Base-by-base conservation (phyloP, 2,113 vertebrate species). In the Ploceus nigricollis region DNA sequence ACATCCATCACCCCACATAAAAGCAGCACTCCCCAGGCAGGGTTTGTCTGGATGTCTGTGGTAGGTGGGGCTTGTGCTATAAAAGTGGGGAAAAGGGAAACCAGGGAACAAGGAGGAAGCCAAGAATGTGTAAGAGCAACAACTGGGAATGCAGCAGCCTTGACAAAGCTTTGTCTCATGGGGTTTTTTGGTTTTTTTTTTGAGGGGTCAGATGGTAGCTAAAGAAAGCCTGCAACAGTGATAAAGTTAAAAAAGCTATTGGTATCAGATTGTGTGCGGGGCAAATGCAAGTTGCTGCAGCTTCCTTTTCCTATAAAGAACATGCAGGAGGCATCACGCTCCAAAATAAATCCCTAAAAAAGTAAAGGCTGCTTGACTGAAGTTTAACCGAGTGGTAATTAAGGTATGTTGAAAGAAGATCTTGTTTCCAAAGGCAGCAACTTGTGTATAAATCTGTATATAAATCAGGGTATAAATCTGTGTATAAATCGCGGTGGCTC, bases 401-500 rank as follows among this genome's bases (percentile, higher is more conserved):
- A 23, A 27, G 35, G 21, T 22, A 4, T 1, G 0, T 2, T 16
- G 66, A 6, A 25, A 18, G 27, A 53, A 22, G 44, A 10, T 12
- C 11, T 30, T 17, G 50, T 35, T 86, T 44, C 61, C 51, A 37
- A 33, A 56, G 28, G 54, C 50, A 69, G 35, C 17, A 7, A 4
- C 15, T 35, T 10, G 16, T 25, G 10, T 11, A 0, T 9, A 15
- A 35, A 18, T 4, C 8, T 8, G 17, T 6, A 6, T 7, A 2
- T 3, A 4, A 39, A 23, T 1, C 11, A n/a, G n/a, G n/a, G 10
- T 11, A 0, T 9, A 15, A 35, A 18, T 4, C 8, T 8, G 17
- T 6, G 7, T 7, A 2, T 3, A 4, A 39, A 23, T 1, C 11
- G 5, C 30, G 30, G 31, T 0, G 1, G 42, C 31, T 18, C 2